Evolutionary conservation across 2,113 vertebrate species (phyloP), one percentile per base, ranked within the genome.

Genomic region (Ploceus nigricollis): DNA sequence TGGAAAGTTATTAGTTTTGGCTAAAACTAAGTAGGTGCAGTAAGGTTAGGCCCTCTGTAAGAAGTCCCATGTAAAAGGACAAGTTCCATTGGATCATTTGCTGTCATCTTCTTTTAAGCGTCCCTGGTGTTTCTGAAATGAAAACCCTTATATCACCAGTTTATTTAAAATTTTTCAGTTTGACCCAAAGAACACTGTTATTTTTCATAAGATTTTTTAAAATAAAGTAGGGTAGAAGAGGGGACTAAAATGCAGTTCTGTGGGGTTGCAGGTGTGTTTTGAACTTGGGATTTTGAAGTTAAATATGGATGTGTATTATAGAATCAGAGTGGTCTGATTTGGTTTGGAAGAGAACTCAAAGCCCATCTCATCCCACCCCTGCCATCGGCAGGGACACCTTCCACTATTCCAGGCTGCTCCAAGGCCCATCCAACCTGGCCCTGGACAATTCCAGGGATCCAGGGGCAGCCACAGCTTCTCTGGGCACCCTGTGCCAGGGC

Each of bases 351-450:
- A 20, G 33, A n/a, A 5, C 51, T 81, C 45, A 23, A 31, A 65
- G 37, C 1, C 13, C 19, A 16, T 51, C 15, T 57, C 28, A 2
- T 81, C 6, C 33, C 8, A 37, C 2, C 3, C 31, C 27, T 37
- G 58, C 44, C 24, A 2, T 14, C 10, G 14, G 18, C 47, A 54
- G 44, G 33, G 58, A 28, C 56, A 47, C 21, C 27, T 57, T 23
- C 21, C 37, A 28, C 68, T 20, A 0, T 15, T 17, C 68, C 50
- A 72, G 50, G 27, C 0, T 33, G 30, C 22, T 57, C 66, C 57
- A 19, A 17, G 66, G 17, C 17, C 18, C 0, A 0, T 65, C n/a
- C 57, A 80, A 0, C 25, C 50, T 72, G 48, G 5, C 35, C 35
- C 27, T 18, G 50, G 9, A 7, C 66, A 42, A 12, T 58, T 3